Evolutionary conservation across 2,797 vertebrate genomes (phyloP).

Genomic region (Phaenicophaeus curvirostris): DNA sequence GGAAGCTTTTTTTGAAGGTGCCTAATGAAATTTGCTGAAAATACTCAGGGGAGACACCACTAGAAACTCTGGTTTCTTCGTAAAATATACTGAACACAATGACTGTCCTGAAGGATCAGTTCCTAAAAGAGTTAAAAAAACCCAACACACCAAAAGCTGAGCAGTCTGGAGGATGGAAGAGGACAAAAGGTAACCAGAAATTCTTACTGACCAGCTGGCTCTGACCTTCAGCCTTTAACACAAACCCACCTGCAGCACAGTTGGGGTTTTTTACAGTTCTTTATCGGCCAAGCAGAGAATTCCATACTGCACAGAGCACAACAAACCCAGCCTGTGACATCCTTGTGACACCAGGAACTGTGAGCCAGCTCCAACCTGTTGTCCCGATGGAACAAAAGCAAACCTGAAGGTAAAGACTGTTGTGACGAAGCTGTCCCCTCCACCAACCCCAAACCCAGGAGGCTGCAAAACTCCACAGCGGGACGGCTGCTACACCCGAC

Average conservation of each 20-base stretch:
- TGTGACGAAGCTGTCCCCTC: neutral
- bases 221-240: conserved; percentile 27
- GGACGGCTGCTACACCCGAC: rapidly evolving
- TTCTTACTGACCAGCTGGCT: neutral
- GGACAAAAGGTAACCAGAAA: neutral
- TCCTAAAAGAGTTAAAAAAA: neutral
- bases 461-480: neutral
- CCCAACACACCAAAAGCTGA: neutral
- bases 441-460: neutral
- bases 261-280: neutral
- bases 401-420: neutral
- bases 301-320: conserved; percentile 45
- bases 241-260: neutral
- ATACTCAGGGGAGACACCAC: conserved; percentile 79
- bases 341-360: neutral
- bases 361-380: neutral
- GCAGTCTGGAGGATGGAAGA: neutral
- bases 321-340: neutral
- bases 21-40: conserved; percentile 75
- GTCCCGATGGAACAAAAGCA: neutral
- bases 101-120: conserved; percentile 60
- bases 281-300: neutral
- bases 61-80: conserved; percentile 66
- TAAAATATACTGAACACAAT: neutral
- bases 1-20: conserved; percentile 74